phyloP scores from a whole-genome alignment of 2,797 vertebrate genomes.

The Myotis vivesi region DNA sequence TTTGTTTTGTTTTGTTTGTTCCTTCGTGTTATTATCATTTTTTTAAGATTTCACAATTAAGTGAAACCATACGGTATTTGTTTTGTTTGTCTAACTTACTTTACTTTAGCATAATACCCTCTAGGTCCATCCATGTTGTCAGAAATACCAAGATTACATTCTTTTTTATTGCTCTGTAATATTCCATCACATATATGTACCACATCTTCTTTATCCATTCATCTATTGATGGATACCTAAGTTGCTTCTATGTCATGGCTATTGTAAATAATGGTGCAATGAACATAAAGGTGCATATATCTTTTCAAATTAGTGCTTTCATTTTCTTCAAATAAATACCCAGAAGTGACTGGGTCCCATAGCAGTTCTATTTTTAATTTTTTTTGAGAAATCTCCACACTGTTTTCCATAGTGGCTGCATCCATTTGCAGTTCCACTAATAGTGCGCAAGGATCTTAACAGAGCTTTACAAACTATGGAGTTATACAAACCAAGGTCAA shows the following conservation, averaged over 20 bases:
- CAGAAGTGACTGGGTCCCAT: neutral
- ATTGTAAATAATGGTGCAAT: neutral
- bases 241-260: neutral
- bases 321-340: neutral
- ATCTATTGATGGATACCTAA: neutral
- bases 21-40: no score
- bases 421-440: neutral
- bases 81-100: neutral
- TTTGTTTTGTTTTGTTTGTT: neutral
- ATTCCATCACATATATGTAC: neutral
- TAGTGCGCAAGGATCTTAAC: neutral
- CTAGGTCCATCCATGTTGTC: neutral
- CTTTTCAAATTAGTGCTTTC: neutral
- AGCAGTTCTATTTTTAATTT: neutral
- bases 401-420: neutral
- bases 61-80: neutral
- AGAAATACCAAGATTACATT: neutral
- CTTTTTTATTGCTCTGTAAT: neutral
- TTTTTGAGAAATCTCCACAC: neutral
- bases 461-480: neutral
- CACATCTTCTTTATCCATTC: neutral
- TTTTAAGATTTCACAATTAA: neutral
- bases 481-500: neutral
- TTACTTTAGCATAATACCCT: neutral
- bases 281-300: neutral